A percentile compares a stretch with the other conserved stretches of the same genome.
These are phyloP conservation scores for Cephalopachus bancanus DNA, from an alignment of 2,797 vertebrate species.

Conservation along the genomic window DNA sequence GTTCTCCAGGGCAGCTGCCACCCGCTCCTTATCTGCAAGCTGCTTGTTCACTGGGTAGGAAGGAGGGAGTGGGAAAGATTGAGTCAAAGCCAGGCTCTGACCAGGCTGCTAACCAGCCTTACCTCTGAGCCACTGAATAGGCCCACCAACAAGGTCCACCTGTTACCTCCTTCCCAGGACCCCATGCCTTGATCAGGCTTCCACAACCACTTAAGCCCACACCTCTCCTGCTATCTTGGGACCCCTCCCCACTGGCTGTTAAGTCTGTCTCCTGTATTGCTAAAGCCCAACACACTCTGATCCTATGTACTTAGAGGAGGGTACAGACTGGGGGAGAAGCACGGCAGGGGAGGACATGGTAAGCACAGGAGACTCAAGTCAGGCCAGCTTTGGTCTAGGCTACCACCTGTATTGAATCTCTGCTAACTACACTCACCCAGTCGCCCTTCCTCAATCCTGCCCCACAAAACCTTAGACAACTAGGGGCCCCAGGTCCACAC, in stretches of 20 bases:
- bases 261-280: neutral
- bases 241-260: neutral
- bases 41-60: constrained; percentile 96
- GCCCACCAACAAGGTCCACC: neutral
- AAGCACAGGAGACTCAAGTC: constrained; percentile 14
- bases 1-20: constrained; percentile 98
- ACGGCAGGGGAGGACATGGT: neutral
- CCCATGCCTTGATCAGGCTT: neutral
- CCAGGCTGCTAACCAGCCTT: neutral
- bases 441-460: neutral
- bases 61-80: neutral
- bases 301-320: neutral
- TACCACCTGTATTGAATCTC: neutral
- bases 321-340: neutral
- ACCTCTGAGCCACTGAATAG: neutral
- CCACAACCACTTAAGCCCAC: neutral
- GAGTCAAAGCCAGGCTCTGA: constrained; percentile 10
- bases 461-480: neutral
- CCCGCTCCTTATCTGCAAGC: constrained; percentile 98
- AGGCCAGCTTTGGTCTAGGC: constrained; percentile 7
- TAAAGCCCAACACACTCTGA: neutral
- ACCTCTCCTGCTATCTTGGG: neutral
- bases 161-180: neutral
- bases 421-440: neutral
- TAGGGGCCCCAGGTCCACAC: neutral